Evolutionary conservation across 2,797 vertebrate genomes (phyloP), one percentile per base, ranked within the genome.

Genomic region (Mormyrus hasselquistii): DNA sequence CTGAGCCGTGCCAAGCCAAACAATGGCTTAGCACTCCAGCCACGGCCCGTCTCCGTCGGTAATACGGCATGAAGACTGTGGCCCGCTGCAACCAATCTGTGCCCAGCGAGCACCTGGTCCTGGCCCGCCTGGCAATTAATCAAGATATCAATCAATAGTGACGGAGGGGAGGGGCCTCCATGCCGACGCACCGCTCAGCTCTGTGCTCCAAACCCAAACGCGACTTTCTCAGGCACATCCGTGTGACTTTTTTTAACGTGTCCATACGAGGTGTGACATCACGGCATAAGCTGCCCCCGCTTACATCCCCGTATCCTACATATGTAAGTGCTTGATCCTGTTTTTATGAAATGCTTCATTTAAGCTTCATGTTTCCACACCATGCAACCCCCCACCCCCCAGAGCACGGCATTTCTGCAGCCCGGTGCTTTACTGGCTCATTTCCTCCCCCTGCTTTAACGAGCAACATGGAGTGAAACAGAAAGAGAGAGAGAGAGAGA

Each of bases 1-100:
- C 95, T 95, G 93, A 96, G 95, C 95, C 95, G 96, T 97, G 97
- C 97, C 97, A 98, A 97, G 96, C 94, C 96, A 97, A 97, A 99
- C 98, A 98, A 98, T 97, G 94, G 95, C 95, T 95, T 95, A 94
- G 95, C 95, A 96, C 96, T 96, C 95, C 94, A 92, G 94, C 94
- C 93, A 95, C 38, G 95, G 95, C 96, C 93, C 91, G 93, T 96
- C 97, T 93, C 96, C 96, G 96, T 96, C 95, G 96, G 94, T 95
- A 95, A 96, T 94, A 95, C 92, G 94, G 94, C 94, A 93, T 96
- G 94, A 95, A 95, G 95, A 94, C 95, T 95, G 96, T 94, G 94
- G 95, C 96, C 95, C 95, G 93, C 95, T 93, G 95, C 94, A 91
- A 93, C 95, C 94, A 94, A 94, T 94, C 95, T 94, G 93, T 93